Base-by-base conservation (phyloP, 2,113 vertebrate species). In the Jacana jacana region DNA sequence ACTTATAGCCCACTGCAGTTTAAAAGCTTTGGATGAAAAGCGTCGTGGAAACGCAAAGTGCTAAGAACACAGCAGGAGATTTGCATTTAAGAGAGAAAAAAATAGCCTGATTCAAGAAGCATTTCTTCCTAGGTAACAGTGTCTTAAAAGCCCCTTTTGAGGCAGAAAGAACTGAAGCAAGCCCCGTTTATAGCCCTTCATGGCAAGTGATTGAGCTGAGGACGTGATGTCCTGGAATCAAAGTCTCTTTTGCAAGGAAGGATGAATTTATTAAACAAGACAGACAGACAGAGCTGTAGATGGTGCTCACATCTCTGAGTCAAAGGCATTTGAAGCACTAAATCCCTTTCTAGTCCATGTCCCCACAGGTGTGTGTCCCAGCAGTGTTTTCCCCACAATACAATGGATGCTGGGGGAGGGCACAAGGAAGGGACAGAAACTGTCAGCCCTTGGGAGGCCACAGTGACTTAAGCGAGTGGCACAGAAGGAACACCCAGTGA, bases 231-330 rank as follows among this genome's bases (percentile, higher is more conserved):
- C 81, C 57, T 72, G 54, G 33, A 28, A 79, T 37, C 52, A 77
- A 89, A 92, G 58, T 33, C 75, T 91, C 61, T 69, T 86, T 64
- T 78, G 68, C 46, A 79, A 95, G 75, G 87, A 92, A 93, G 49
- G 68, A 82, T 9, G 16, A 70, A 69, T 90, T 75, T 93, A 78
- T 93, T 90, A 84, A 93, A 89, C 33, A 33, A 25, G 60, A 81
- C 57, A 85, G 85, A 90, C 40, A 71, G 88, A 76, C 65, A 52
- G 63, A 95, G 46, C 35, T 42, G 42, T 15, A 92, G 88, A 73
- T 54, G 70, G 27, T 24, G 19, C 55, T 91, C 84, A 88, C 82
- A 87, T 57, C 37, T 81, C 60, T 49, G 54, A 81, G 70, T 64
- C 70, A 84, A 80, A 92, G 66, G 76, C 40, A 35, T 71, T 81